These are phyloP conservation scores for Mechanitis messenoides DNA, from an alignment of 2,888 invertebrate species.

Conservation along the genomic window DNA sequence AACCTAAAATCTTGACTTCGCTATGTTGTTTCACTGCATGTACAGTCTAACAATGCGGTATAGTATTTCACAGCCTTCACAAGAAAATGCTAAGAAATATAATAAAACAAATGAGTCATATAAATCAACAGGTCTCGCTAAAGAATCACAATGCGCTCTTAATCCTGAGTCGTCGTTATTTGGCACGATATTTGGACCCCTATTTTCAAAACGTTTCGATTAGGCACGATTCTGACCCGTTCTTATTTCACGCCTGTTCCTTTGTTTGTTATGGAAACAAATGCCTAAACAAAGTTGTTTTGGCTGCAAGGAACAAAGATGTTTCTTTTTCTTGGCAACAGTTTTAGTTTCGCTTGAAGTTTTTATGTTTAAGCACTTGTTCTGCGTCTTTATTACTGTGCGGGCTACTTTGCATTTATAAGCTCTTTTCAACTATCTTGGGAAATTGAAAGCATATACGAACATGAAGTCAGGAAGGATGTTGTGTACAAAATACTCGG, in stretches of 20 bases:
- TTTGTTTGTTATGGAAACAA: conserved; percentile 61
- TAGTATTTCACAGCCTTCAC: conserved; percentile 25
- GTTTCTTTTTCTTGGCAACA: conserved; percentile 51
- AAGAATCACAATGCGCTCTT: conserved; percentile 58
- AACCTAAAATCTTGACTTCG: conserved; percentile 22
- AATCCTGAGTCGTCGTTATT: conserved; percentile 54
- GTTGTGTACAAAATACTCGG: too few species aligned
- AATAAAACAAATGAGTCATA: conserved; percentile 30
- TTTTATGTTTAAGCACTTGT: conserved; percentile 53
- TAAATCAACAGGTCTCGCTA: conserved; percentile 42
- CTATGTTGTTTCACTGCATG: conserved; percentile 20
- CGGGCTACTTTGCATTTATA: conserved; percentile 46
- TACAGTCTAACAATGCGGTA: conserved; percentile 21
- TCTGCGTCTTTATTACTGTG: conserved; percentile 45
- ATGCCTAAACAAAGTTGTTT: conserved; percentile 69
- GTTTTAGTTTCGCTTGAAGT: conserved; percentile 56
- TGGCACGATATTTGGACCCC: conserved; percentile 53
- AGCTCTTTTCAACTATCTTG: conserved; percentile 37
- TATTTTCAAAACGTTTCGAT: conserved; percentile 54
- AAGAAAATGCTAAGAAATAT: conserved; percentile 27
- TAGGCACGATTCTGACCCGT: conserved; percentile 56
- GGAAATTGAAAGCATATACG: conserved; percentile 9
- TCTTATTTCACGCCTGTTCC: conserved; percentile 23
- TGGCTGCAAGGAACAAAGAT: conserved; percentile 70
- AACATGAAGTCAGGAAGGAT: too few species aligned